Conservation (phyloP, 2,888 invertebrate genomes). For the Xestia sexstrigata region DNA sequence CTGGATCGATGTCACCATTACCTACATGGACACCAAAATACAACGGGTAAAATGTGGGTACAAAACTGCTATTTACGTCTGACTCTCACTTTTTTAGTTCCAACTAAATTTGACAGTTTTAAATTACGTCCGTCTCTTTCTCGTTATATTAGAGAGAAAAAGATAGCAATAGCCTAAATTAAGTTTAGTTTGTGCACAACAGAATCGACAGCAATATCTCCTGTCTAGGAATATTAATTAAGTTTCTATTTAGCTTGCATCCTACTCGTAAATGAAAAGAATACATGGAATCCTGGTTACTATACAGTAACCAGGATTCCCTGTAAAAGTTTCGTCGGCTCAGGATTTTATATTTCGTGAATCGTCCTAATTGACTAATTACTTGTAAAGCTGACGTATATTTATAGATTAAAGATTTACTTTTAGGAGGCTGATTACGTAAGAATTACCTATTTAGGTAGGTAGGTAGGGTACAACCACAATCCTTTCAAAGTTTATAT, state of each 20-base stretch:
- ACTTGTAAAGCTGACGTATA: slow-evolving; percentile 7
- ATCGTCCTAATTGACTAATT: slow-evolving; percentile 22
- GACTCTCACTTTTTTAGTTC: too few species aligned
- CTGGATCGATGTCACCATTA: not conserved
- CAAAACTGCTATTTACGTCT: too few species aligned
- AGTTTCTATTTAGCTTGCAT: not conserved
- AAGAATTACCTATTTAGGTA: not conserved
- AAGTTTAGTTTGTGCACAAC: too few species aligned
- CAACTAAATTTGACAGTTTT: too few species aligned
- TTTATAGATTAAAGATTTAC: slow-evolving; percentile 8
- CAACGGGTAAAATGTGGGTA: not conserved
- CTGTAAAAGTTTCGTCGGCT: not conserved
- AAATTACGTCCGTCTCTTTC: too few species aligned
- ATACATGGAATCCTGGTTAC: not conserved
- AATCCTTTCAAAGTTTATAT: not conserved
- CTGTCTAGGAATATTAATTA: not conserved
- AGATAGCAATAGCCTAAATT: too few species aligned
- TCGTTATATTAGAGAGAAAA: too few species aligned
- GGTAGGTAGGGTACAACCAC: not conserved
- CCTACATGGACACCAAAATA: not conserved
- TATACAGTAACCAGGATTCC: too few species aligned
- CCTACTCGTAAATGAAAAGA: not conserved
- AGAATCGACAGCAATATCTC: too few species aligned
- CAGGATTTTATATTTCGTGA: not conserved
- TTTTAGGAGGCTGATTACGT: not conserved